Base-by-base conservation (phyloP, 2,113 vertebrate species). In the Gallinago paraguaiae region DNA sequence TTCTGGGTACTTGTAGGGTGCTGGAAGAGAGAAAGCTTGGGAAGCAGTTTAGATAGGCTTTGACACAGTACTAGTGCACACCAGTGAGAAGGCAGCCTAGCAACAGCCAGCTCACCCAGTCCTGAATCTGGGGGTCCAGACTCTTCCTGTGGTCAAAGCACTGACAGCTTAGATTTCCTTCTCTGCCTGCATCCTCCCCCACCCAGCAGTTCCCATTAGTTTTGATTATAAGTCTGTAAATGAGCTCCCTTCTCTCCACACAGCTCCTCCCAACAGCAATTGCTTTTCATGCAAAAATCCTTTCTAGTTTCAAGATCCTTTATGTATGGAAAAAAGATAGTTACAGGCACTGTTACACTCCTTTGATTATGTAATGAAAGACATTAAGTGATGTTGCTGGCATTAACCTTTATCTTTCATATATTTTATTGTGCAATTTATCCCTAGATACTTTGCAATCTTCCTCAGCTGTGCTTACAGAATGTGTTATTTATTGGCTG, bases 371-470 rank as follows among this genome's bases (percentile, higher is more conserved):
- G 92, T 96, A 96, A 96, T 88, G 82, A 94, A 90, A 95, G 39
- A 45, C 83, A 84, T 89, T 89, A 96, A 84, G 76, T 64, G 54
- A 61, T 88, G 86, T 86, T 92, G 51, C 90, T 91, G 86, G 90
- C 91, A 96, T 87, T 94, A 96, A 95, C 92, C 91, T 95, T 95
- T 94, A 93, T 83, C 88, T 90, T 95, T 90, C 72, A 92, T 69
- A 65, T 74, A 82, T 84, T 93, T 94, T 92, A 91, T 78, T 82
- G 63, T n/a, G 74, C 59, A 95, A 91, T 95, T 93, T 92, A 93
- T 94, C 89, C 74, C 92, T 92, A 93, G 88, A 93, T 51, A 75
- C 86, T 90, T 86, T 96, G 83, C 57, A 93, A 20, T 82, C 86
- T 78, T 95, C 54, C 45, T 92, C 88, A 91, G 88, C 78, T 87